Conservation (phyloP, 2,888 invertebrate species). For the Lydus trimaculatus region DNA sequence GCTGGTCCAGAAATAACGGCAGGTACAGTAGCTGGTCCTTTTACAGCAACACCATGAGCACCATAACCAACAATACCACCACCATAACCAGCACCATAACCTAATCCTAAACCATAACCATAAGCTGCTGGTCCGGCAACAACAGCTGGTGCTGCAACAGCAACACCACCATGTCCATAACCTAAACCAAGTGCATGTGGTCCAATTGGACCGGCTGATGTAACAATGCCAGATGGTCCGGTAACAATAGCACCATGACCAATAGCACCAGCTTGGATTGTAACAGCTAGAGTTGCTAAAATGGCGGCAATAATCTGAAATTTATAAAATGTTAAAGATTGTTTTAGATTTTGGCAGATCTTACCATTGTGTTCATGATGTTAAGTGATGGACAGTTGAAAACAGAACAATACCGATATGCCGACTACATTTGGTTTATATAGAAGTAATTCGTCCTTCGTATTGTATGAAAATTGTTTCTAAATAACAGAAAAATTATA, state of each 20-base stretch:
- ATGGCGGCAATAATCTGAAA: conserved; percentile 15
- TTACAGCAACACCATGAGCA: conserved; percentile 39
- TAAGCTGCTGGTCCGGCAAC: conserved; percentile 41
- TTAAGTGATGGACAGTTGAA: conserved; percentile 19
- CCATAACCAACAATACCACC: conserved; percentile 11
- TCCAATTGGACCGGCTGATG: conserved; percentile 35
- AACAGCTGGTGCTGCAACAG: conserved; percentile 46
- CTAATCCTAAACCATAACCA: conserved; percentile 27
- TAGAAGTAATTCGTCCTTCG: conserved; percentile 26
- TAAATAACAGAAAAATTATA: conserved; percentile 11
- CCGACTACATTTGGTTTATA: conserved; percentile 22
- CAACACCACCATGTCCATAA: conserved; percentile 23
- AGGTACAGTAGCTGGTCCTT: conserved; percentile 48
- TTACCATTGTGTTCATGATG: conserved; percentile 30
- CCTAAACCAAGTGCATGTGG: conserved; percentile 23
- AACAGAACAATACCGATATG: conserved; percentile 13
- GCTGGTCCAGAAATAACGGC: conserved; percentile 49
- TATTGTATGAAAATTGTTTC: conserved; percentile 14
- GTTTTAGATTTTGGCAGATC: not conserved
- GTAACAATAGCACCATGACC: conserved; percentile 24
- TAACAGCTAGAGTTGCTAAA: conserved; percentile 22
- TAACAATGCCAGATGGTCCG: conserved; percentile 33
- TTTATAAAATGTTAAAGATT: not conserved
- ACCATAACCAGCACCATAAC: conserved; percentile 21
- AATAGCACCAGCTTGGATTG: conserved; percentile 26